Conservation (phyloP, 2,113 vertebrate genomes). For the Ceyx cyanopectus region DNA sequence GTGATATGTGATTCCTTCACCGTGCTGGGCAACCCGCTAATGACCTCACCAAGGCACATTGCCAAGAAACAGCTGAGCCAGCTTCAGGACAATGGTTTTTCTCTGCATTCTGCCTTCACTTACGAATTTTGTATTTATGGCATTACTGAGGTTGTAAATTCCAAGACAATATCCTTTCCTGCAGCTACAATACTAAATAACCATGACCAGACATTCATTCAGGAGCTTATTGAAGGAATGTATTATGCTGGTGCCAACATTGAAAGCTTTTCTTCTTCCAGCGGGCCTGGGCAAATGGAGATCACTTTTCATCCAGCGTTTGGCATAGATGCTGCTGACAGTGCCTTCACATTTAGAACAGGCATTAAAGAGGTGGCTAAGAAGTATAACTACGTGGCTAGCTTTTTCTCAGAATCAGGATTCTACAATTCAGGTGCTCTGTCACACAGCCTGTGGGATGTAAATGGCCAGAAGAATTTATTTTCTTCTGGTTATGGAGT, state of each 20-base stretch:
- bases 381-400: constrained; percentile 89
- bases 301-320: constrained; percentile 89
- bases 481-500: constrained; percentile 76
- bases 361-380: constrained; percentile 93
- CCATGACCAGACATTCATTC: constrained; percentile 90
- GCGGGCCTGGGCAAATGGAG: constrained; percentile 91
- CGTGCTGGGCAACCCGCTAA: constrained; percentile 81
- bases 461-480: constrained; percentile 80
- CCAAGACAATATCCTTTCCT: constrained; percentile 89
- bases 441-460: constrained; percentile 91
- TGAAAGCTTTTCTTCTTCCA: constrained; percentile 90
- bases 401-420: constrained; percentile 88
- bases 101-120: constrained; percentile 86
- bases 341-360: constrained; percentile 92
- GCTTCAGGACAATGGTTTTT: constrained; percentile 86
- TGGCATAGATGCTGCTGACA: constrained; percentile 88
- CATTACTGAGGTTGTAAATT: constrained; percentile 84
- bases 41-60: constrained; percentile 89
- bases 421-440: constrained; percentile 88
- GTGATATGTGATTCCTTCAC: constrained; percentile 94
- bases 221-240: constrained; percentile 91
- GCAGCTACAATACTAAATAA: constrained; percentile 87
- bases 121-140: constrained; percentile 93
- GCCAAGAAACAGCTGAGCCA: constrained; percentile 87
- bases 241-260: constrained; percentile 90